These are phyloP conservation scores for Holothuria leucospilota DNA, from an alignment of 53 echinoderm and acorn worm species.

Conservation along the genomic window DNA sequence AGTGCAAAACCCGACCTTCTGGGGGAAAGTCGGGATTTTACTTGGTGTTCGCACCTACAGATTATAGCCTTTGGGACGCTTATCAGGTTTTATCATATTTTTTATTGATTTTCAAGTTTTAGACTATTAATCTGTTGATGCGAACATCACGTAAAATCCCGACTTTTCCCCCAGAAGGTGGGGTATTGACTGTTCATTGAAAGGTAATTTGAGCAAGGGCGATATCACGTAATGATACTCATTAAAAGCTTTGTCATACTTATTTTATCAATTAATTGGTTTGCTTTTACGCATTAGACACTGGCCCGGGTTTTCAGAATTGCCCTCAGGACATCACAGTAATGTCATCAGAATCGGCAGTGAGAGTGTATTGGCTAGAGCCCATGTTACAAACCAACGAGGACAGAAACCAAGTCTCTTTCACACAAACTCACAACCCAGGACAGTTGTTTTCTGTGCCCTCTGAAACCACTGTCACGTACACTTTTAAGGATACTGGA, in stretches of 20 bases:
- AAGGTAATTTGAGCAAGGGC: too few species aligned
- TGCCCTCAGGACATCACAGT: background rate
- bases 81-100: too few species aligned
- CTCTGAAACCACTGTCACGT: conserved; percentile 2
- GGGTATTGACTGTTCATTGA: too few species aligned
- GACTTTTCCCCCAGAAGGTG: too few species aligned
- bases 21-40: too few species aligned
- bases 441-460: conserved; percentile 3
- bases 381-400: background rate
- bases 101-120: too few species aligned
- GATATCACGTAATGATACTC: background rate
- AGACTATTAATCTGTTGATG: too few species aligned
- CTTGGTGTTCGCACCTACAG: too few species aligned
- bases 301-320: background rate
- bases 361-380: background rate
- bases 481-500: background rate
- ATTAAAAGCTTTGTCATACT: too few species aligned
- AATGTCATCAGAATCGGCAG: background rate
- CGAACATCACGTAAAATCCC: too few species aligned
- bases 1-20: too few species aligned
- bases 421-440: conserved; percentile 5
- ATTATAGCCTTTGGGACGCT: too few species aligned
- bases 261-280: background rate
- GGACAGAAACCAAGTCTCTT: background rate
- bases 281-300: background rate